These are phyloP conservation scores for Platichthys flesus DNA, from an alignment of 2,113 vertebrate genomes.

Conservation along the genomic window DNA sequence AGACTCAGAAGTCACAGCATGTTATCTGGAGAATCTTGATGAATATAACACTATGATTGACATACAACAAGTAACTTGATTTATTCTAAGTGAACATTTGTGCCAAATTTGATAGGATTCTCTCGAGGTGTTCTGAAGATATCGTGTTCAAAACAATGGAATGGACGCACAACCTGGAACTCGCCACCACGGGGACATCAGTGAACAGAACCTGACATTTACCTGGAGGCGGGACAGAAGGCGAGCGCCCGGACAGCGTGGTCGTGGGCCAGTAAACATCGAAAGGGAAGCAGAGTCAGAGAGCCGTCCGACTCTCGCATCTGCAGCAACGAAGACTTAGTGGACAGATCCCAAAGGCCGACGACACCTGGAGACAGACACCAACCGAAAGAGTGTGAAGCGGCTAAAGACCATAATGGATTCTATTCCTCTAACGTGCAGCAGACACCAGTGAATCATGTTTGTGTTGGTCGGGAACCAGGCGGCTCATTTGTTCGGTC, in stretches of 20 bases:
- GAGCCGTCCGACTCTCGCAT: constrained; percentile 81
- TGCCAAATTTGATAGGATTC: no score
- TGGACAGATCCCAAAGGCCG: constrained; percentile 91
- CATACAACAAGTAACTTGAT: no score
- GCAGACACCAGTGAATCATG: neutral
- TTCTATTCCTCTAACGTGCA: neutral
- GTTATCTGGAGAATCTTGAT: no score
- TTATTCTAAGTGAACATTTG: no score
- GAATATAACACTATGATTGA: no score
- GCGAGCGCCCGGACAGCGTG: constrained; percentile 86
- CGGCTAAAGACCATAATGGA: neutral
- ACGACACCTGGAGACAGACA: constrained; percentile 83
- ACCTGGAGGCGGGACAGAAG: constrained; percentile 89
- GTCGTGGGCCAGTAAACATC: constrained; percentile 89
- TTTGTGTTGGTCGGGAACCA: neutral
- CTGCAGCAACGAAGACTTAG: constrained; percentile 86
- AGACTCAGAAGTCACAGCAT: no score
- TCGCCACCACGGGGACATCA: no score
- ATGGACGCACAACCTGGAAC: no score
- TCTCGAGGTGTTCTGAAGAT: no score
- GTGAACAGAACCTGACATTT: neutral
- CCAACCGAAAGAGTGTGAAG: neutral
- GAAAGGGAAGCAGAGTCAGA: constrained; percentile 88
- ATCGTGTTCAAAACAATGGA: no score
- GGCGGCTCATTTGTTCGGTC: neutral